phyloP scores from a whole-genome alignment of 1,140 invertebrate genomes.

The Saccostrea glomerata region DNA sequence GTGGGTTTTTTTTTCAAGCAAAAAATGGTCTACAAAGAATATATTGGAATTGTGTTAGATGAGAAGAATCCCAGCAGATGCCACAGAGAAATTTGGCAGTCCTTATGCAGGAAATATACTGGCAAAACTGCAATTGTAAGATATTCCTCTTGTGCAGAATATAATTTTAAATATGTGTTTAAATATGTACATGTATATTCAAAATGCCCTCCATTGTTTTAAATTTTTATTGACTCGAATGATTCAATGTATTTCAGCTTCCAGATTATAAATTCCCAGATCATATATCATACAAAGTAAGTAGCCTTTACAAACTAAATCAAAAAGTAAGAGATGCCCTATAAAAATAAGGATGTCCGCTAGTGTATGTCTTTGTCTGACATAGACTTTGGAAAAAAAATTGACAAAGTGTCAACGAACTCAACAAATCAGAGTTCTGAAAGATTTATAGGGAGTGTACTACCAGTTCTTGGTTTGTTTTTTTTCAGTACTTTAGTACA shows the following conservation, averaged over 20 bases:
- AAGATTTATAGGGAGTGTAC: too few relatives aligned
- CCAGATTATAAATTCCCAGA: conserved; percentile 15
- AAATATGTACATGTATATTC: background rate
- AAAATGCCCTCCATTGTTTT: background rate
- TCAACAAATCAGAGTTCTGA: too few relatives aligned
- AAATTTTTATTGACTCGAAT: background rate
- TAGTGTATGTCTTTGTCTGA: too few relatives aligned
- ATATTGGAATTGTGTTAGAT: background rate
- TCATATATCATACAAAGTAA: conserved; percentile 12
- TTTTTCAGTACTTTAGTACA: too few relatives aligned
- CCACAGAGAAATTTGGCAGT: conserved; percentile 32
- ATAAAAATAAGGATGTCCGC: too few relatives aligned
- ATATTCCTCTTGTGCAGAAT: background rate
- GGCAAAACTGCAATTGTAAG: conserved; percentile 12
- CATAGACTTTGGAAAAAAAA: too few relatives aligned
- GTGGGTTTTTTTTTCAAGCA: conserved; percentile 1
- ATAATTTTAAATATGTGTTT: too few relatives aligned
- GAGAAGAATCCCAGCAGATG: background rate
- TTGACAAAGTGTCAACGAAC: too few relatives aligned
- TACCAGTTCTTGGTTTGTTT: too few relatives aligned
- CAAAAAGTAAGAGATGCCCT: too few relatives aligned
- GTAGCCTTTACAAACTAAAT: too few relatives aligned
- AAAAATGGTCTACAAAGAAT: conserved; percentile 21
- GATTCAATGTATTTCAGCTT: background rate
- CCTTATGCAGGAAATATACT: background rate